Evolutionary conservation across 2,113 vertebrate genomes (phyloP).

Genomic region (Junco hyemalis): DNA sequence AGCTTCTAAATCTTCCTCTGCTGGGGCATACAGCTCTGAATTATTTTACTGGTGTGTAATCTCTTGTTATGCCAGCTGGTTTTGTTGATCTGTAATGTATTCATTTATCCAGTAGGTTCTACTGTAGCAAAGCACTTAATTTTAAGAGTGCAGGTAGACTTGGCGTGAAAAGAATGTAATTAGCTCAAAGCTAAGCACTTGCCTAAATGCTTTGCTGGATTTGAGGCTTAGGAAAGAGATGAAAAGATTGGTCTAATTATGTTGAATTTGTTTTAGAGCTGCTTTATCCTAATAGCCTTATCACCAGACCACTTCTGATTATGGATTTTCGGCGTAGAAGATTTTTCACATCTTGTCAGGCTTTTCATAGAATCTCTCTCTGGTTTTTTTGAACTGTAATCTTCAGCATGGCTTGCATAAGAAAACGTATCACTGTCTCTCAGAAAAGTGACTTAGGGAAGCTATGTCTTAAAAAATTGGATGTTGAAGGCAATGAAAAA

Average conservation of each 20-base stretch:
- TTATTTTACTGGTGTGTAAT: neutral
- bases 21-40: neutral
- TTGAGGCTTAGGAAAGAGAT: neutral
- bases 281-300: constrained; percentile 4
- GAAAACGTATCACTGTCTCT: neutral
- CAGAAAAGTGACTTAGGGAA: neutral
- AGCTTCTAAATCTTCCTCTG: neutral
- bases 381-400: neutral
- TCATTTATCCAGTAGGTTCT: constrained; percentile 20
- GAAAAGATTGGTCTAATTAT: constrained; percentile 10
- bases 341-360: neutral
- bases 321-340: accelerated
- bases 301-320: neutral
- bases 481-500: neutral
- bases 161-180: constrained; percentile 3
- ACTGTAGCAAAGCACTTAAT: neutral
- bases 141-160: constrained; percentile 22
- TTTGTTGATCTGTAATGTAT: constrained; percentile 14
- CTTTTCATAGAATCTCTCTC: neutral
- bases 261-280: constrained; percentile 14
- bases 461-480: neutral
- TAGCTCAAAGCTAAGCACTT: constrained; percentile 32
- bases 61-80: constrained; percentile 4
- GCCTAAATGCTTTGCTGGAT: constrained; percentile 14
- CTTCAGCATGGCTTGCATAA: neutral